These are phyloP conservation scores for Nyctereutes procyonoides DNA, from an alignment of 2,113 vertebrate genomes.

Conservation along the genomic window DNA sequence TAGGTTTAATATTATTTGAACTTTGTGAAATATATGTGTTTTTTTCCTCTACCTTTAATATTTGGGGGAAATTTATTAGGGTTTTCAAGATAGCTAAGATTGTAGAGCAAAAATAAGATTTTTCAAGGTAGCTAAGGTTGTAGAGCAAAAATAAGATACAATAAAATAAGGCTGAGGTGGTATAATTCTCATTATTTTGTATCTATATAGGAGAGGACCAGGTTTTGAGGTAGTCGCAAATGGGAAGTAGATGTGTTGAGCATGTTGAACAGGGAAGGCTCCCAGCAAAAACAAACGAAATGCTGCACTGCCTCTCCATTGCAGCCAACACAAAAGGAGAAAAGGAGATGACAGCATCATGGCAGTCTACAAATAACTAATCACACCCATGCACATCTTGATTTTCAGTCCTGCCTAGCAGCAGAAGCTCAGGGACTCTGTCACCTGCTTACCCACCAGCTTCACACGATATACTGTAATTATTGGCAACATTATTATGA, in stretches of 20 bases:
- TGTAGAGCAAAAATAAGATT: constrained; percentile 20
- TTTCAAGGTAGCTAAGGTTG: not conserved
- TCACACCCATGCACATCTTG: not conserved
- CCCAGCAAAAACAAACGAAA: not conserved
- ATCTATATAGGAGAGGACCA: not conserved
- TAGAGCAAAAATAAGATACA: constrained; percentile 36
- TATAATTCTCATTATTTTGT: not conserved
- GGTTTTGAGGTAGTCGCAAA: not conserved
- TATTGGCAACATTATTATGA: constrained; percentile 1
- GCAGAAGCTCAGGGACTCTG: not conserved
- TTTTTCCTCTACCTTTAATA: not conserved
- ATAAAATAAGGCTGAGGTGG: not conserved
- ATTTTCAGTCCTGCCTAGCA: not conserved
- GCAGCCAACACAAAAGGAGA: not conserved
- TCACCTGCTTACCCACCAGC: not conserved
- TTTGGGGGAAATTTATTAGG: not conserved
- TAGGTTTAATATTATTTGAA: not conserved
- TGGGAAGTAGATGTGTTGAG: not conserved
- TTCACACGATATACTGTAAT: not conserved
- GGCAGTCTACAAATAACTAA: not conserved
- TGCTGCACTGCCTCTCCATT: not conserved
- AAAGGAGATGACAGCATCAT: not conserved
- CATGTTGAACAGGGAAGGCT: not conserved
- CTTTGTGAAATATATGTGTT: not conserved
- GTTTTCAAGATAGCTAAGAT: not conserved